Percentiles rank a stretch among this genome's conserved stretches.
These are phyloP conservation scores for Mustela nigripes DNA, from an alignment of 2,113 vertebrate genomes.

Conservation along the genomic window DNA sequence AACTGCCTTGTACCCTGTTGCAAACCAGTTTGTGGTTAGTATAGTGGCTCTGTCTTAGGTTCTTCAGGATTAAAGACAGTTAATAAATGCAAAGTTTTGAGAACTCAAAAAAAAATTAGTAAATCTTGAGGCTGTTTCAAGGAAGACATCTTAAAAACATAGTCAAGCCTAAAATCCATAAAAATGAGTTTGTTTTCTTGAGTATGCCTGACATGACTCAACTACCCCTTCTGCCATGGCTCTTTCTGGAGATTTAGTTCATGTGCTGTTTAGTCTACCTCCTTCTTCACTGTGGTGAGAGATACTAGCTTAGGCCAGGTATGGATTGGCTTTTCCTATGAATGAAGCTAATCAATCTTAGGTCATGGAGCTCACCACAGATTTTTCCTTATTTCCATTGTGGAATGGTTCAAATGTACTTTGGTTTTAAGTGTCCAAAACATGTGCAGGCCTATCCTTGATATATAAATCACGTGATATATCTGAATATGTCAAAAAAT, in stretches of 20 bases:
- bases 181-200: neutral
- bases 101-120: constrained; percentile 35
- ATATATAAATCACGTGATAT: neutral
- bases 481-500: neutral
- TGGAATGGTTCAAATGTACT: neutral
- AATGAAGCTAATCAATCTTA: neutral
- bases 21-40: constrained; percentile 10
- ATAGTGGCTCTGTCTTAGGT: neutral
- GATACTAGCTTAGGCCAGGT: no score
- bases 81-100: constrained; percentile 40
- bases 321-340: neutral
- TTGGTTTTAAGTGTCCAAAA: neutral
- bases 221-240: neutral
- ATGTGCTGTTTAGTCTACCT: neutral
- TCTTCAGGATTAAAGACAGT: constrained; percentile 9
- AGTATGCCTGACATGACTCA: neutral
- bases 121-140: constrained; percentile 2
- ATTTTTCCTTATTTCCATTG: neutral
- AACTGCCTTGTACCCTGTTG: neutral
- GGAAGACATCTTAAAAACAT: constrained; percentile 15
- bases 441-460: neutral
- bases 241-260: neutral
- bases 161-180: constrained; percentile 28
- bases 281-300: neutral
- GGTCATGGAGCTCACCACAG: neutral